These are phyloP conservation scores for Arothron firmamentum DNA, from an alignment of 2,113 vertebrate genomes.

Conservation along the genomic window DNA sequence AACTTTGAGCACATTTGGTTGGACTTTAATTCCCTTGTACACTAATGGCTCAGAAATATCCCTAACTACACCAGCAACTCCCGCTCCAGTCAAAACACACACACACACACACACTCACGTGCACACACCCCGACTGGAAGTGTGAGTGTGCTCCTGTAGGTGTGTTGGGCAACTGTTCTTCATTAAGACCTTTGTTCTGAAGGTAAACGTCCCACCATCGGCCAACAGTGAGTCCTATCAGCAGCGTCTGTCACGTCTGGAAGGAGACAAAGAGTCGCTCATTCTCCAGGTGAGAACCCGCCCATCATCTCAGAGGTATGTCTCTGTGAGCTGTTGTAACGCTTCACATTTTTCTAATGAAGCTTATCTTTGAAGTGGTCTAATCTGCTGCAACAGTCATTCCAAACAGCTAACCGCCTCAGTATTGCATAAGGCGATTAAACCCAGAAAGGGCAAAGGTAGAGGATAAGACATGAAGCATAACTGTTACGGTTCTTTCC, in stretches of 20 bases:
- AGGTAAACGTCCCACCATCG: conserved; percentile 81
- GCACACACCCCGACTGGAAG: conserved; percentile 4
- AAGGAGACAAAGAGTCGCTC: conserved; percentile 96
- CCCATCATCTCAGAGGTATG: not conserved
- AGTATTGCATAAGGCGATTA: conserved; percentile 30
- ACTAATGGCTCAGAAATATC: conserved; percentile 21
- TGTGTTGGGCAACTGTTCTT: not conserved
- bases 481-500: conserved; percentile 36
- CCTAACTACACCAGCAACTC: conserved; percentile 14
- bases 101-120: no score
- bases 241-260: conserved; percentile 89
- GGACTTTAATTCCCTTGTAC: conserved; percentile 24
- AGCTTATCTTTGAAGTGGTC: no score
- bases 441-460: conserved; percentile 40
- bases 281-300: conserved; percentile 85
- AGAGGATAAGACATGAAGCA: conserved; percentile 13
- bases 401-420: conserved; percentile 25
- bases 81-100: not conserved
- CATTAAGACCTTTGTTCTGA: conserved; percentile 37
- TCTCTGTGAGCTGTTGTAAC: not conserved
- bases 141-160: not conserved
- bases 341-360: no score
- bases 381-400: no score
- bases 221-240: conserved; percentile 87
- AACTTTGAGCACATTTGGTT: conserved; percentile 38